Conservation (phyloP, 2,113 vertebrate genomes). For the Oenanthe melanoleuca region DNA sequence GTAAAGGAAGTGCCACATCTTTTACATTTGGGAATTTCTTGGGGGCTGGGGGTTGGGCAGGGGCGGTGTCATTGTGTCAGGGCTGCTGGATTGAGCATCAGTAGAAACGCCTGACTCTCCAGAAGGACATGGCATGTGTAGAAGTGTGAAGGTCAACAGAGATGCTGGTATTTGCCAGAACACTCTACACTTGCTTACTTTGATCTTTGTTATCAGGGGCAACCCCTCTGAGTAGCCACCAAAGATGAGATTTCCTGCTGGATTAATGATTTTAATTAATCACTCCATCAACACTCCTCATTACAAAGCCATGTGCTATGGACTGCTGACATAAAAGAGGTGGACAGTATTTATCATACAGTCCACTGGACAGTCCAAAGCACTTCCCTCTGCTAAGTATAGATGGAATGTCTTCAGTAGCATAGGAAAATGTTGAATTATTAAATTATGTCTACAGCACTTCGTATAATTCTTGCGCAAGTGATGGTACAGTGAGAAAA, state of each 20-base stretch:
- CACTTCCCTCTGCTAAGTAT: background rate
- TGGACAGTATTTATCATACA: background rate
- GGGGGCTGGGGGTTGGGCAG: too few relatives aligned
- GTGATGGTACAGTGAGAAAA: slow-evolving; percentile 17
- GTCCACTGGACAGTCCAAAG: background rate
- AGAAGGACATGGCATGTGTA: background rate
- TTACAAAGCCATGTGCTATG: background rate
- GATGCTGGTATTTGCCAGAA: background rate
- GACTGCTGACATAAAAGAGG: background rate
- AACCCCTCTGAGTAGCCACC: background rate
- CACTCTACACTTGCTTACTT: background rate
- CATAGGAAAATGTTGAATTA: slow-evolving; percentile 33
- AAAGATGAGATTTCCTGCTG: background rate
- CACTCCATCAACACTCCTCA: background rate
- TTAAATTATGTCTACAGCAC: slow-evolving; percentile 47
- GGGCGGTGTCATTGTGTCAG: background rate
- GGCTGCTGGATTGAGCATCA: background rate
- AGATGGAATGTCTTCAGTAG: background rate
- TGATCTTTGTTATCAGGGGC: background rate
- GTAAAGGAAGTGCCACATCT: background rate
- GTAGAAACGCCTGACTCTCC: background rate
- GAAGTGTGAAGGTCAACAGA: background rate
- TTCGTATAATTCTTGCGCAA: slow-evolving; percentile 41
- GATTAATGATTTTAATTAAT: background rate
- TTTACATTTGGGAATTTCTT: background rate